Conservation (phyloP, 92 coral and sea anemone species). For the Porites divaricata region DNA sequence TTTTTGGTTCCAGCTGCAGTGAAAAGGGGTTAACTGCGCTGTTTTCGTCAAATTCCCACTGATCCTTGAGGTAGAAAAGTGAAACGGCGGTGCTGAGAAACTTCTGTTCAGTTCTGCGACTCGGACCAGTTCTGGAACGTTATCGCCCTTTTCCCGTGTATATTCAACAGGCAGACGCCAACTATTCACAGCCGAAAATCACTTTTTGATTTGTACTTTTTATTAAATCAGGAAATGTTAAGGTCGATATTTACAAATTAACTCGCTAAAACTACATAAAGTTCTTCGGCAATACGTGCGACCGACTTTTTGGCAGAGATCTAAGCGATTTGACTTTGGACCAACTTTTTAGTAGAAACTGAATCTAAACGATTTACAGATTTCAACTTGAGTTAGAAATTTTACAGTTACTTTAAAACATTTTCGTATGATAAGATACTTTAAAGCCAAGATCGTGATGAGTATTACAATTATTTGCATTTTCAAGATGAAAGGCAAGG, state of each 20-base stretch:
- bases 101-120: background rate
- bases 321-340: no score
- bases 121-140: background rate
- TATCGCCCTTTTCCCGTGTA: background rate
- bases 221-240: slow-evolving; percentile 31
- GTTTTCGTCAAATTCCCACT: slow-evolving; percentile 13
- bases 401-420: background rate
- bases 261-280: background rate
- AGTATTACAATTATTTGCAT: slow-evolving; percentile 19
- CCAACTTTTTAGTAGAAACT: no score
- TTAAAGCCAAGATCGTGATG: background rate
- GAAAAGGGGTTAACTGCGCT: slow-evolving; percentile 16
- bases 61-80: background rate
- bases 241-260: slow-evolving; percentile 32
- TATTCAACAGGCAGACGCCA: background rate
- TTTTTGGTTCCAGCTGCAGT: slow-evolving; percentile 37
- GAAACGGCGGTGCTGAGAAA: background rate
- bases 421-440: background rate
- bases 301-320: no score
- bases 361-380: no score
- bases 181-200: slow-evolving; percentile 15
- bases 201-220: slow-evolving; percentile 23
- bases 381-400: no score
- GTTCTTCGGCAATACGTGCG: background rate
- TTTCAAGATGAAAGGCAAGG: slow-evolving; percentile 42